Evolutionary conservation across 2,113 vertebrate species (phyloP).

Genomic region (Hassar affinis): DNA sequence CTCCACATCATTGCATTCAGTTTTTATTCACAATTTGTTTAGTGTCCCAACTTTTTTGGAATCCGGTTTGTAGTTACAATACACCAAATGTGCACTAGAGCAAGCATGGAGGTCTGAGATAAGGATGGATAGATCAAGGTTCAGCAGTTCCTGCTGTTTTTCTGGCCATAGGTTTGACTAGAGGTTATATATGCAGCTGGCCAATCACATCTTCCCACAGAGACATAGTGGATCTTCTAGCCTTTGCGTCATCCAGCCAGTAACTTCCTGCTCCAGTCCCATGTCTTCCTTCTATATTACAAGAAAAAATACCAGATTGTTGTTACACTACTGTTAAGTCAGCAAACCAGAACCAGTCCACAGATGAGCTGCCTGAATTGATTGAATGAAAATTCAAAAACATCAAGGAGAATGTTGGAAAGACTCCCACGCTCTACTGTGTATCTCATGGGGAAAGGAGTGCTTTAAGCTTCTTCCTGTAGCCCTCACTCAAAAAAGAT

Average conservation of each 20-base stretch:
- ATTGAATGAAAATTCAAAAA: conserved; percentile 28
- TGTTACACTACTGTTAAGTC: neutral
- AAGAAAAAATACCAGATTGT: neutral
- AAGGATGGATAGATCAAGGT: neutral
- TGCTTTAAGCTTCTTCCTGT: conserved; percentile 21
- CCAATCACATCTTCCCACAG: conserved; percentile 65
- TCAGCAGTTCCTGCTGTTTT: conserved; percentile 6
- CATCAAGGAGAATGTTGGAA: conserved; percentile 23
- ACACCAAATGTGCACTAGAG: neutral
- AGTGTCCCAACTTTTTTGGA: too few species aligned
- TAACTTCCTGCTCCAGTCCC: conserved; percentile 66
- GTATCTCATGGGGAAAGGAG: conserved; percentile 32
- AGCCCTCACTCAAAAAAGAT: conserved; percentile 45
- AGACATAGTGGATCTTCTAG: conserved; percentile 47
- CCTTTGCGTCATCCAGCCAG: conserved; percentile 49
- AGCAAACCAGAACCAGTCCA: neutral
- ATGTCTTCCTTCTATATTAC: conserved; percentile 1
- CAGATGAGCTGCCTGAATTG: conserved; percentile 17
- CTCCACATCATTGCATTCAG: too few species aligned
- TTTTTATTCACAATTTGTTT: too few species aligned
- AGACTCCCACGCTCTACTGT: conserved; percentile 35
- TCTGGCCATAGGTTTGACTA: conserved; percentile 41
- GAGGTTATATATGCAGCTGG: conserved; percentile 63
- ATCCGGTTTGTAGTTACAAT: too few species aligned
- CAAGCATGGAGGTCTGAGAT: conserved; percentile 5